Conservation (phyloP, 1,140 invertebrate genomes). For the Galleria mellonella region DNA sequence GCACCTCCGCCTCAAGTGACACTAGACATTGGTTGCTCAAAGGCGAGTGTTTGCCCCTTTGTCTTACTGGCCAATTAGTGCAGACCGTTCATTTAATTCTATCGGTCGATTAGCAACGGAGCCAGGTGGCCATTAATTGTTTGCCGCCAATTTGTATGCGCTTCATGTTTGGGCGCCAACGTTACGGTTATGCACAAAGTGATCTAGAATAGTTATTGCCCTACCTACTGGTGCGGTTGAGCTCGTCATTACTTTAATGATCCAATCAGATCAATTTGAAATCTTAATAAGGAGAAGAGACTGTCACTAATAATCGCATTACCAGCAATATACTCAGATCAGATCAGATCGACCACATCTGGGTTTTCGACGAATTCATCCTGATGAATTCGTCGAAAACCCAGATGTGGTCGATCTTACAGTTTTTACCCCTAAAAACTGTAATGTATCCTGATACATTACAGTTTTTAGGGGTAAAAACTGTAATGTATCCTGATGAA, state of each 20-base stretch:
- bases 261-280: too few relatives aligned
- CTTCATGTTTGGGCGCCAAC: conserved; percentile 19
- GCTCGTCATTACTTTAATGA: not conserved
- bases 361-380: too few relatives aligned
- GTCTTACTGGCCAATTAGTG: conserved; percentile 69
- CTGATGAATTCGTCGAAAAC: too few relatives aligned
- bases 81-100: conserved; percentile 68
- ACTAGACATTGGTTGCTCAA: conserved; percentile 59
- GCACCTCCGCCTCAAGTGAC: conserved; percentile 56
- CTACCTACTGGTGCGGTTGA: not conserved
- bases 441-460: too few relatives aligned
- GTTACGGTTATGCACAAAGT: conserved; percentile 20
- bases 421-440: too few relatives aligned
- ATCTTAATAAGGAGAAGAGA: too few relatives aligned
- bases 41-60: conserved; percentile 70
- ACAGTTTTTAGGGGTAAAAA: too few relatives aligned
- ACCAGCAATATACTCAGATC: too few relatives aligned
- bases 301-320: too few relatives aligned
- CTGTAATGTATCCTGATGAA: too few relatives aligned
- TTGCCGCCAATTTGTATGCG: conserved; percentile 42
- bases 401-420: too few relatives aligned
- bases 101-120: conserved; percentile 64
- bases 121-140: conserved; percentile 64
- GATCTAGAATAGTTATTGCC: not conserved
- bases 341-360: too few relatives aligned